Conservation (phyloP, 2,113 vertebrate genomes). For the Physeter macrocephalus region DNA sequence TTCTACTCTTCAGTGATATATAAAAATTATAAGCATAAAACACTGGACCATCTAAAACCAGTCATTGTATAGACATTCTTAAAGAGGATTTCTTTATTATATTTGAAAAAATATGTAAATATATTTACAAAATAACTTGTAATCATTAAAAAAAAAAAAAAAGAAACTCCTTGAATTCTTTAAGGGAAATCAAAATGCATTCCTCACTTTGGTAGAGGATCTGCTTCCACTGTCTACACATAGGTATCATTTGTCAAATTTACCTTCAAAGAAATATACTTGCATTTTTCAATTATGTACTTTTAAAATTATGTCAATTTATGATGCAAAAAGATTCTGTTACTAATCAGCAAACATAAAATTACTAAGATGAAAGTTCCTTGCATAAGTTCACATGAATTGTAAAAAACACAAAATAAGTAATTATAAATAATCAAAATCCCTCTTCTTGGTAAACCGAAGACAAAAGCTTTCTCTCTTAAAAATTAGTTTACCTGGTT, state of each 20-base stretch:
- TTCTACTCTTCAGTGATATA: conserved; percentile 1
- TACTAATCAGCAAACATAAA: conserved; percentile 2
- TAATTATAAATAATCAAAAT: background rate
- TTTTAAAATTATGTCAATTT: background rate
- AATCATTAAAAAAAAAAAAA: background rate
- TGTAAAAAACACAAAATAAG: conserved; percentile 20
- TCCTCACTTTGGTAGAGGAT: background rate
- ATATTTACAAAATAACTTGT: conserved; percentile 12
- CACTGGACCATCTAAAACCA: background rate
- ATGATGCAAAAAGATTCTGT: background rate
- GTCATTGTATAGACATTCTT: background rate
- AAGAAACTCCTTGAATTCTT: background rate
- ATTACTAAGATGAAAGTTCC: background rate
- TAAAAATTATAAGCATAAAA: background rate
- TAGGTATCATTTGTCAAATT: background rate
- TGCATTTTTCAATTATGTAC: background rate
- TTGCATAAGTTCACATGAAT: background rate
- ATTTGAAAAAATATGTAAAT: background rate
- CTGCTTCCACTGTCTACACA: background rate
- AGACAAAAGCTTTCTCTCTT: conserved; percentile 10
- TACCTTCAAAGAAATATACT: background rate
- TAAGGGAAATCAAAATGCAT: background rate
- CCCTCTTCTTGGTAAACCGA: conserved; percentile 4
- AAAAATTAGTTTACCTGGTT: conserved; percentile 82
- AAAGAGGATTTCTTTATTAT: background rate